A percentile compares a stretch with the other conserved stretches of the same genome.
Evolutionary conservation across 2,797 vertebrate genomes (phyloP).

Genomic region (Silurus aristotelis): DNA sequence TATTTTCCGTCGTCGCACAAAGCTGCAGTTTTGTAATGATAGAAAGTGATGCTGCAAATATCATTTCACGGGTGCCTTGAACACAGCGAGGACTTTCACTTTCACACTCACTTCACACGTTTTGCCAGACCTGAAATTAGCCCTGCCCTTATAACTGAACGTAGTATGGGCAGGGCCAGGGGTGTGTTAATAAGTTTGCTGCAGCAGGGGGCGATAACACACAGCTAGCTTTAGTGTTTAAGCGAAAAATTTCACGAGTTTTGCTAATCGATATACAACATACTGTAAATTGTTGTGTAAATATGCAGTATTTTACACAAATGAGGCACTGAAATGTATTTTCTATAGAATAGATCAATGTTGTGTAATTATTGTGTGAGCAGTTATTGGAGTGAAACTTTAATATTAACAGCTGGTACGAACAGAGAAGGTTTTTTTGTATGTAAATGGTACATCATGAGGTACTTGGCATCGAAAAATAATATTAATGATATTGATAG

Average conservation of each 20-base stretch:
- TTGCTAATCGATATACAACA: not conserved
- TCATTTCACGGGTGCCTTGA: not conserved
- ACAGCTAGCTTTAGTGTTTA: not conserved
- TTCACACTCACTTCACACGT: not conserved
- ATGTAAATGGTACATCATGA: constrained; percentile 11
- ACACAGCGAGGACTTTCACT: not conserved
- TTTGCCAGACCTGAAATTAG: not conserved
- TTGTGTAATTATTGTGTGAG: constrained; percentile 9
- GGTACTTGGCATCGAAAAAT: not conserved
- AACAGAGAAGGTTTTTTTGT: not conserved
- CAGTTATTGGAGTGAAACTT: not conserved
- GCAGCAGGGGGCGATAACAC: not conserved
- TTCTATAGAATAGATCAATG: not conserved
- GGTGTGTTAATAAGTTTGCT: no score
- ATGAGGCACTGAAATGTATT: not conserved
- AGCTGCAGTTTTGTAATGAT: not conserved
- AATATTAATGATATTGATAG: constrained; percentile 4
- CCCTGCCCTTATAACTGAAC: not conserved
- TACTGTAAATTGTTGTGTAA: not conserved
- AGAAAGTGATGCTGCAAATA: not conserved
- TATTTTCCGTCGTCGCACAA: not conserved
- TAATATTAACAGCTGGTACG: not conserved
- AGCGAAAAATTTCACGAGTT: not conserved
- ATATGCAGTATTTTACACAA: constrained; percentile 3
- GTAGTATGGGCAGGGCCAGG: not conserved